Conservation (phyloP, 2,113 vertebrate species). For the Paramormyrops kingsleyae region DNA sequence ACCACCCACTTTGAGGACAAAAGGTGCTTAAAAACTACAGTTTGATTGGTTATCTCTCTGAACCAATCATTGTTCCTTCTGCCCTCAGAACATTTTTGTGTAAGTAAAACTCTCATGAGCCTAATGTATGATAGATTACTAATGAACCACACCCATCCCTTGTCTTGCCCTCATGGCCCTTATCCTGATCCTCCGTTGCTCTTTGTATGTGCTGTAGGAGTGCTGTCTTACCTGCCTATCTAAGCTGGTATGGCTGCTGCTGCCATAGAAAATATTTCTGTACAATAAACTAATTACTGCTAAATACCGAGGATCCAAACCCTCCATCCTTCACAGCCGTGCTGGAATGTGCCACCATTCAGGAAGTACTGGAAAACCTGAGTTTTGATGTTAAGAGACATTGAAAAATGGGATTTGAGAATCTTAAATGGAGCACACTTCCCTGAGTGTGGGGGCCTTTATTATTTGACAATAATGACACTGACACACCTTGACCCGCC, state of each 20-base stretch:
- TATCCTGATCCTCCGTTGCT: neutral
- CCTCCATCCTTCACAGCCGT: neutral
- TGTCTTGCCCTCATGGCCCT: neutral
- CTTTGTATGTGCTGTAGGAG: no score
- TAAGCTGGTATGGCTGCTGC: neutral
- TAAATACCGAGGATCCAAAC: neutral
- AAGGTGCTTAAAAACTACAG: neutral
- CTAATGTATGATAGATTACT: neutral
- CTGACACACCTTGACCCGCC: neutral
- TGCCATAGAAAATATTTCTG: neutral
- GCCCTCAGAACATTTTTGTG: no score
- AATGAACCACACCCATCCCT: neutral
- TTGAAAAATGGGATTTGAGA: neutral
- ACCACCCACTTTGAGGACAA: neutral
- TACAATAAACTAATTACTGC: neutral
- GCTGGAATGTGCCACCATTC: neutral
- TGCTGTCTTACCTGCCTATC: no score
- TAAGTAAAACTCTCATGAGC: neutral
- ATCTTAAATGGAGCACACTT: neutral
- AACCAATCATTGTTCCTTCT: no score
- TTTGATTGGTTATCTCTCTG: no score
- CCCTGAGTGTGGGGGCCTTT: neutral
- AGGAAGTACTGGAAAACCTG: neutral
- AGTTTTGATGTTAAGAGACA: neutral
- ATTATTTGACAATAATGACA: neutral